Base-by-base conservation (phyloP, 2,797 vertebrate species). In the Distichodus sexfasciatus region DNA sequence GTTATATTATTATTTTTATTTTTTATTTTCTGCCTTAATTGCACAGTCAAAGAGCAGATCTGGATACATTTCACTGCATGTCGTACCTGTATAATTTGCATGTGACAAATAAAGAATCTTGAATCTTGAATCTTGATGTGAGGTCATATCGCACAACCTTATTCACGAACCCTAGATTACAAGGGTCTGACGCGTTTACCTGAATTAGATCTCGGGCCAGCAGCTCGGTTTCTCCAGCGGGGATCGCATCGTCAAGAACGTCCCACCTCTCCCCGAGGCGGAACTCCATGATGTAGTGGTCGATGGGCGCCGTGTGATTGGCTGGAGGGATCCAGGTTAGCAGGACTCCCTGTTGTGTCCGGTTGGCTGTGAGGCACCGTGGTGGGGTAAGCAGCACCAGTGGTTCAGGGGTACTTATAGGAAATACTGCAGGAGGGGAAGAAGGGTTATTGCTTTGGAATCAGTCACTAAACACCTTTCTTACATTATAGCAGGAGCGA, bases 241-340 rank as follows among this genome's bases (percentile, higher is more conserved):
- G 90, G 79, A 97, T 93, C 75, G 91, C 84, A 76, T 90, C 85
- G 11, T 98, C 94, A 76, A 98, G 83, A 58, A 95, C 87, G 74
- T 96, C 95, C 96, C 96, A 98, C 0, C 92, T 91, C 48, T 91
- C 90, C 63, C 93, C 92, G 15, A 95, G 90, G n/a, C 95, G 92
- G 41, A 95, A 95, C 82, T 98, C 95, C 87, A 98, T 90, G 23
- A 94, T 78, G 28, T 95, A 95, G 63, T 93, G 94, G 51, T 94
- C 91, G 79, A 93, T 88, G 6, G 87, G 91, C 82, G 91, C 86
- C 2, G 94, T 93, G 85, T 91, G 83, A 79, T 91, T 91, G 71
- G 90, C 91, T 0, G 96, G 96, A 23, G 94, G 94, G 4, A 94
- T 91, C 96, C 96, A 98, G 50, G 86, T 88, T 79, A 98, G 89